Evolutionary conservation across 2,797 vertebrate genomes (phyloP).

Genomic region (Acanthis flammea): DNA sequence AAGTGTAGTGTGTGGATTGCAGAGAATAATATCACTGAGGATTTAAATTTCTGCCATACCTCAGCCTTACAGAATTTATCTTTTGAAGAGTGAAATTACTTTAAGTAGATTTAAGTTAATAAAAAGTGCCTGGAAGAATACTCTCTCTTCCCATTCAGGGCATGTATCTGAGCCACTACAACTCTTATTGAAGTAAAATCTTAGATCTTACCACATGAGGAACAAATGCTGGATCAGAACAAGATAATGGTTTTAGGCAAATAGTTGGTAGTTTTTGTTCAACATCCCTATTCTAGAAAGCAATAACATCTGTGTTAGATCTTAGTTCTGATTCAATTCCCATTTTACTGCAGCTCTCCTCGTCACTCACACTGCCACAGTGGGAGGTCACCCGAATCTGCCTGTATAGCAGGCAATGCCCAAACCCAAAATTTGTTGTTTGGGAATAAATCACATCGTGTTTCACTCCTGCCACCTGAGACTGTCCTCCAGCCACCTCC

Average conservation of each 20-base stretch:
- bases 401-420: not conserved
- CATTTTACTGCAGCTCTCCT: not conserved
- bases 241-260: not conserved
- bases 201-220: not conserved
- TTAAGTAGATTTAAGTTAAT: not conserved
- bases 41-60: not conserved
- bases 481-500: not conserved
- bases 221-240: not conserved
- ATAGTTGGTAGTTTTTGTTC: not conserved
- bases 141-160: not conserved
- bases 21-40: not conserved
- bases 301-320: not conserved
- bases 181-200: not conserved
- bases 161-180: not conserved
- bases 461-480: not conserved
- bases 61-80: not conserved
- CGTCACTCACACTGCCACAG: not conserved
- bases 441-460: not conserved
- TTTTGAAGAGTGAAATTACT: not conserved
- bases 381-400: not conserved
- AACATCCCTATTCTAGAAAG: not conserved
- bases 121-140: not conserved
- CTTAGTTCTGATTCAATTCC: not conserved
- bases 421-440: not conserved
- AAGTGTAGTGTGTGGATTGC: not conserved